Conservation (phyloP, 2,888 invertebrate genomes). For the Coenonympha glycerion region DNA sequence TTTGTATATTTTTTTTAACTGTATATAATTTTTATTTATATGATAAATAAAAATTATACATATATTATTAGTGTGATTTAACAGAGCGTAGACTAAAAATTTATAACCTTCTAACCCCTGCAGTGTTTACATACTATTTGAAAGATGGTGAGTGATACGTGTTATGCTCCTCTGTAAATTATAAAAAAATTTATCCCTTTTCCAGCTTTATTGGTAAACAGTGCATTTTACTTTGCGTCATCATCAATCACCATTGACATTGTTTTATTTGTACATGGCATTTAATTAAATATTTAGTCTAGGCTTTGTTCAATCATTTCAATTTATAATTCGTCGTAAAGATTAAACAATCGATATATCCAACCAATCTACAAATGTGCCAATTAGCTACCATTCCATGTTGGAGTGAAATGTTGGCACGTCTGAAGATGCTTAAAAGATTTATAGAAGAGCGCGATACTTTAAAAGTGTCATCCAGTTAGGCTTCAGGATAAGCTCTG, state of each 20-base stretch:
- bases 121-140: slow-evolving; percentile 25
- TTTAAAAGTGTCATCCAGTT: background rate
- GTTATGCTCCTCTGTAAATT: background rate
- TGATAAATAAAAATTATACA: background rate
- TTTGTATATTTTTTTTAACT: background rate
- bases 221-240: slow-evolving; percentile 5
- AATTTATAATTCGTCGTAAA: background rate
- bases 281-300: background rate
- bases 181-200: background rate
- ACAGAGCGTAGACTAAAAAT: slow-evolving; percentile 23
- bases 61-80: slow-evolving; percentile 1
- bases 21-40: no score
- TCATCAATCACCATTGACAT: background rate
- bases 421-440: background rate
- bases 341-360: background rate
- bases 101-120: slow-evolving; percentile 5
- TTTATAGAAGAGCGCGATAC: background rate
- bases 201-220: background rate
- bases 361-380: background rate
- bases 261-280: background rate
- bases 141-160: slow-evolving; percentile 22
- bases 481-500: background rate
- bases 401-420: background rate
- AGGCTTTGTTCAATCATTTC: background rate
- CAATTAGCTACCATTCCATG: background rate